Evolutionary conservation across 1,140 invertebrate species (phyloP).

Genomic region (Neotoxoptera formosana): DNA sequence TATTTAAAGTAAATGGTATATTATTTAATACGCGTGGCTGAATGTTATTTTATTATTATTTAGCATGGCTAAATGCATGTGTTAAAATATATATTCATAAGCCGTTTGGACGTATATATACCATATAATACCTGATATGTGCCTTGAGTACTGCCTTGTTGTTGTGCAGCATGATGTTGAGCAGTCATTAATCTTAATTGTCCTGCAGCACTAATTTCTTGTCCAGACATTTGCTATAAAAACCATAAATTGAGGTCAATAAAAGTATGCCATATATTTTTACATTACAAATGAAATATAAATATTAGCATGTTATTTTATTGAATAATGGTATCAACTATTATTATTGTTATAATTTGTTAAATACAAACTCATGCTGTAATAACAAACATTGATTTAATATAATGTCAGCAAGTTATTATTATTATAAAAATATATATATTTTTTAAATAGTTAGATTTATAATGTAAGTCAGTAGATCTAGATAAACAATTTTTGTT

Average conservation of each 20-base stretch:
- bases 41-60: no score
- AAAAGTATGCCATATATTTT: background rate
- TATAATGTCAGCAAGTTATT: background rate
- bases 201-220: slow-evolving; percentile 65
- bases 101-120: no score
- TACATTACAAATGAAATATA: background rate
- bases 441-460: background rate
- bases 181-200: slow-evolving; percentile 75
- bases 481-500: background rate
- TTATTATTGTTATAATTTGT: background rate
- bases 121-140: slow-evolving; percentile 38
- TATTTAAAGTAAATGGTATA: no score
- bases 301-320: slow-evolving; percentile 35
- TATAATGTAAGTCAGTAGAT: background rate
- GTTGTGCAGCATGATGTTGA: slow-evolving; percentile 73
- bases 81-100: no score
- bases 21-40: no score
- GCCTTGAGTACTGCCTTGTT: slow-evolving; percentile 58
- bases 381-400: background rate
- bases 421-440: background rate
- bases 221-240: slow-evolving; percentile 55
- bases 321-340: background rate
- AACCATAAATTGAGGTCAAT: background rate
- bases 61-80: no score
- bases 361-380: background rate